Base-by-base conservation (phyloP, 2,888 invertebrate species). In the Tetheella fluctuosa region DNA sequence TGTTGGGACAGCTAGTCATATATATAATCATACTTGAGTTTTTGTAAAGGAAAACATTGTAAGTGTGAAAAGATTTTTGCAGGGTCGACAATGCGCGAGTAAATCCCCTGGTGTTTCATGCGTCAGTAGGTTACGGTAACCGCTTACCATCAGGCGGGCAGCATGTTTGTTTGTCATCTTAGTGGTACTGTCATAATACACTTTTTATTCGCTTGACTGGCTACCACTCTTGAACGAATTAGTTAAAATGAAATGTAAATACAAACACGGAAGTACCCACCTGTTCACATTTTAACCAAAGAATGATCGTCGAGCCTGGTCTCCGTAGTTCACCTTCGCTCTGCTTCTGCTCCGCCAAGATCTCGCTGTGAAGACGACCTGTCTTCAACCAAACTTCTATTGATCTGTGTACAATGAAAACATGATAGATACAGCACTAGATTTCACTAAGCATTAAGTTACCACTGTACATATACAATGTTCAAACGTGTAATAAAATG, bases 261-360 rank as follows among this genome's bases (percentile, higher is more conserved):
- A n/a, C n/a, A n/a, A n/a, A n/a, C n/a, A 17, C 30, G 2, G 7
- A 13, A 13, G 30, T 20, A 59, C 60, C 85, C 85, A 96, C 96
- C 94, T 96, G 95, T 66, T 97, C 95, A 80, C 97, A 97, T 74
- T 95, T 95, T 7, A 99, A 89, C 98, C 98, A 98, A 52, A 99
- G 91, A 59, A 99, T 94, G 65, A 97, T 88, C 1, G 96, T 95
- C 74, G 97, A 94, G 0, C 77, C 89, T 0, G 95, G 94, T 82
- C 95, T 97, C 34, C 98, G 94, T 20, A 98, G 91, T 5, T 96
- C 95, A 0, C 97, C 96, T 60, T 93, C 89, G 20, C 91, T 91
- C 15, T 80, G 61, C 67, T 95, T 94, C 86, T 97, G 97, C 64
- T 95, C 94, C 6, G 91, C 90, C 66, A 97, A 82, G 56, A 97